Percentiles rank a stretch among this genome's conserved stretches.
Evolutionary conservation across 1,140 invertebrate species (phyloP).

Genomic region (Bemisia tabaci): DNA sequence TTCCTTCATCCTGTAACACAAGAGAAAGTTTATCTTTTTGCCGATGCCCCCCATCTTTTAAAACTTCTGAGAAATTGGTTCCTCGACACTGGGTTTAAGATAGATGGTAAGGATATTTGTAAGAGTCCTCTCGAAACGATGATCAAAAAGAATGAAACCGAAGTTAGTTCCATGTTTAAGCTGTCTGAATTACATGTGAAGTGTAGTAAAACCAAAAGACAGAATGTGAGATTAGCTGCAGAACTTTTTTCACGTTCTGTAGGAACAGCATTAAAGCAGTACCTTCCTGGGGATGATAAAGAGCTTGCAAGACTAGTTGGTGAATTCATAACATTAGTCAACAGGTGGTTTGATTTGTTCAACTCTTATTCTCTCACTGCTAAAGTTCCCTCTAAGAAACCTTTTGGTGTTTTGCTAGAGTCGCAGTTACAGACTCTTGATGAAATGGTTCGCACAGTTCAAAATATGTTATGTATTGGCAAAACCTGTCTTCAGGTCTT

Average conservation of each 20-base stretch:
- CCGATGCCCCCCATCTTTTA: conserved; percentile 23
- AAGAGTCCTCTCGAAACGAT: conserved; percentile 14
- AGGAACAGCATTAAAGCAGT: conserved; percentile 15
- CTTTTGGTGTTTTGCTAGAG: conserved; percentile 14
- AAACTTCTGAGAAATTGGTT: conserved; percentile 25
- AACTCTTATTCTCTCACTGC: conserved; percentile 11
- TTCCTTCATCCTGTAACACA: conserved; percentile 20
- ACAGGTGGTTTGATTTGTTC: conserved; percentile 18
- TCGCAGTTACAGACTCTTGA: conserved; percentile 13
- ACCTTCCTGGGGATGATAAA: conserved; percentile 9
- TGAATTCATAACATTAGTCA: conserved; percentile 16
- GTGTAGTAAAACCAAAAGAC: conserved; percentile 12
- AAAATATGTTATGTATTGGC: conserved; percentile 12
- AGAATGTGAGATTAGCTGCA: conserved; percentile 18
- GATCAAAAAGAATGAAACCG: conserved; percentile 9
- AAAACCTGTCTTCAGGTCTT: conserved; percentile 18
- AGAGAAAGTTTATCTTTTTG: conserved; percentile 20
- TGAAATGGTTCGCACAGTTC: conserved; percentile 10
- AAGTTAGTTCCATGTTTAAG: conserved; percentile 19
- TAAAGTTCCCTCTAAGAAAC: conserved; percentile 1
- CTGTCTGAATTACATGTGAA: conserved; percentile 12
- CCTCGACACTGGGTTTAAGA: conserved; percentile 21
- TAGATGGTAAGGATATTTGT: conserved; percentile 13
- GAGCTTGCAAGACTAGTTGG: conserved; percentile 7
- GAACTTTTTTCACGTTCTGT: conserved; percentile 18